Percentiles rank a stretch among this genome's conserved stretches.
These are phyloP conservation scores for Montifringilla adamsi DNA, from an alignment of 2,113 vertebrate species.

Conservation along the genomic window DNA sequence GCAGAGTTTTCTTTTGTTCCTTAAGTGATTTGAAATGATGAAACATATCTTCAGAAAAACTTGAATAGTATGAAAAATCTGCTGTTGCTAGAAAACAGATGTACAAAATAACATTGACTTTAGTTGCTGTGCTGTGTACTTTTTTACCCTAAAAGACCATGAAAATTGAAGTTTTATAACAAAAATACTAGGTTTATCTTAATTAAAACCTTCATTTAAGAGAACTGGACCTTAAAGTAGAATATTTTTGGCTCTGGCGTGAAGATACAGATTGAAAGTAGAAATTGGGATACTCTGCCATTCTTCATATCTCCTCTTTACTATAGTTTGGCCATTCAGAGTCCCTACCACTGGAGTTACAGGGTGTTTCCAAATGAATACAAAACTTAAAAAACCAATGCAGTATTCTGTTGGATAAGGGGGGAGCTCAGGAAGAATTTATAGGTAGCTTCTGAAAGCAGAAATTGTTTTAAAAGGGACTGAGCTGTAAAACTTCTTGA, in stretches of 20 bases:
- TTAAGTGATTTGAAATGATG: not conserved
- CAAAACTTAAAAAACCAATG: not conserved
- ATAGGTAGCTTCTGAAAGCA: not conserved
- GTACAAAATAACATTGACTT: not conserved
- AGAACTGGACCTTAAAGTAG: not conserved
- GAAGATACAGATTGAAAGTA: not conserved
- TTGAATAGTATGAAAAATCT: not conserved
- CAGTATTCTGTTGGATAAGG: not conserved
- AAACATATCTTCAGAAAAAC: not conserved
- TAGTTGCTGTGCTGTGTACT: not conserved
- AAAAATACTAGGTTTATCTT: not conserved
- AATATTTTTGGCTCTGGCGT: not conserved
- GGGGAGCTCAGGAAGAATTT: not conserved
- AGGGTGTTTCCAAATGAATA: not conserved
- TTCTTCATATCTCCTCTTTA: not conserved
- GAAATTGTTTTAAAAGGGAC: not conserved
- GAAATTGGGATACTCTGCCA: not conserved
- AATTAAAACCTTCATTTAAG: not conserved
- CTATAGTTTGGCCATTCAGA: not conserved
- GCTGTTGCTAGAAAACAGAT: not conserved
- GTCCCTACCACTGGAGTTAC: not conserved
- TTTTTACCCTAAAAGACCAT: not conserved
- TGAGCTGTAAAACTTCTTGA: not conserved
- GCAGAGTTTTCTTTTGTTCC: not conserved
- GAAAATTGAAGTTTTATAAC: not conserved